Percentiles rank a stretch among this genome's conserved stretches.
These are phyloP conservation scores for Chrysolina americana DNA, from an alignment of 2,888 invertebrate species.

Conservation along the genomic window DNA sequence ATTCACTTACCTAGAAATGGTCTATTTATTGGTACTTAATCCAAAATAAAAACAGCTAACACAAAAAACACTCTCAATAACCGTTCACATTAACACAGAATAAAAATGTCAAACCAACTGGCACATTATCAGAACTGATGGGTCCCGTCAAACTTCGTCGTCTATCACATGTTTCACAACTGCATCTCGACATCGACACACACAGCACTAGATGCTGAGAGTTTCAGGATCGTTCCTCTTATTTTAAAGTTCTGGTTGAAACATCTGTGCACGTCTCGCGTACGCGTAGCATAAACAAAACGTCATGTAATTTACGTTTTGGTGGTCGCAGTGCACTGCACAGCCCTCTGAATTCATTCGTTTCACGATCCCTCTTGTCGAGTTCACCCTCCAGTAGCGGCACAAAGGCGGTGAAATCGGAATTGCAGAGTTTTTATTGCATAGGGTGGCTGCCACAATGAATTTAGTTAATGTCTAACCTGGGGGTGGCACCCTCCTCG, in stretches of 20 bases:
- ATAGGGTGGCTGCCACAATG: background rate
- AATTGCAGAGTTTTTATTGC: background rate
- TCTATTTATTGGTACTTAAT: background rate
- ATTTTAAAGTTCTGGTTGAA: slow-evolving; percentile 15
- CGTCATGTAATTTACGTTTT: slow-evolving; percentile 26
- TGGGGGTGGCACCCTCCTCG: background rate
- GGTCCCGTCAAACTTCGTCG: slow-evolving; percentile 14
- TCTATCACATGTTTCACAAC: slow-evolving; percentile 21
- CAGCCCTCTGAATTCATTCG: slow-evolving; percentile 28
- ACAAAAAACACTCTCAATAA: background rate
- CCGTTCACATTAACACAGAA: slow-evolving; percentile 1
- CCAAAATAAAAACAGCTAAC: background rate
- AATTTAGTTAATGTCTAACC: background rate
- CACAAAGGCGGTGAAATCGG: background rate
- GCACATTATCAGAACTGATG: slow-evolving; percentile 1
- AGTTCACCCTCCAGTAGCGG: slow-evolving; percentile 34
- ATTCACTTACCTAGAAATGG: background rate
- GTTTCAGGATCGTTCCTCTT: slow-evolving; percentile 7
- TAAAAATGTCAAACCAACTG: slow-evolving; percentile 15
- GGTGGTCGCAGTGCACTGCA: slow-evolving; percentile 14
- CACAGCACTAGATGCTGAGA: slow-evolving; percentile 12
- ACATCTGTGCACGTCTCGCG: slow-evolving; percentile 16
- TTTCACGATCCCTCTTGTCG: slow-evolving; percentile 16
- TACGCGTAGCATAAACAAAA: slow-evolving; percentile 11
- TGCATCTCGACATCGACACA: background rate